Evolutionary conservation across 2,888 invertebrate species (phyloP).

Genomic region (Lamproptera curius): DNA sequence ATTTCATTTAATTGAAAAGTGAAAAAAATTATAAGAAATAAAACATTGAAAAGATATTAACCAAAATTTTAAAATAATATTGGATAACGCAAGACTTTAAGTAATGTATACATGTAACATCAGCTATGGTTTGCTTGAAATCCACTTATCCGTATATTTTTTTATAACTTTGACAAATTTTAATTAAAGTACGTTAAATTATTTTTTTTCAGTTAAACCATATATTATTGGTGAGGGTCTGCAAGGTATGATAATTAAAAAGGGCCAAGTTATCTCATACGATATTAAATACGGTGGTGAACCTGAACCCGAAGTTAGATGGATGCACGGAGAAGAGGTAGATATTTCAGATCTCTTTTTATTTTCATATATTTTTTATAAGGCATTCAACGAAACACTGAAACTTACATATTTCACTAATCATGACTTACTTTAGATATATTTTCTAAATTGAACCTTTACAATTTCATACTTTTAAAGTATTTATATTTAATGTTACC

Average conservation of each 20-base stretch:
- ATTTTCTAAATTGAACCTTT: not conserved
- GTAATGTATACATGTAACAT: too few relatives aligned
- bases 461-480: constrained; percentile 4
- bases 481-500: not conserved
- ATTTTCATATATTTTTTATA: not conserved
- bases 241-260: constrained; percentile 94
- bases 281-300: constrained; percentile 98
- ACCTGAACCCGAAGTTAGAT: constrained; percentile 95
- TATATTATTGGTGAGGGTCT: constrained; percentile 94
- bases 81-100: too few relatives aligned
- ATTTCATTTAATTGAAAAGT: too few relatives aligned
- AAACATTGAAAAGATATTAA: too few relatives aligned
- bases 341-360: constrained; percentile 50
- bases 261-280: constrained; percentile 94
- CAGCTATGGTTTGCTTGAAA: too few relatives aligned
- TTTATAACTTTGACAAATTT: too few relatives aligned
- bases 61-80: too few relatives aligned
- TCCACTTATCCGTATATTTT: too few relatives aligned
- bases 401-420: constrained; percentile 13
- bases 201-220: constrained; percentile 87
- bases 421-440: constrained; percentile 3
- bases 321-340: constrained; percentile 90
- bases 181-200: too few relatives aligned
- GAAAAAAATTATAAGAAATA: too few relatives aligned
- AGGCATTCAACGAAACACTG: constrained; percentile 4